Conservation (phyloP, 1,140 invertebrate species). For the Drosophila lini region DNA sequence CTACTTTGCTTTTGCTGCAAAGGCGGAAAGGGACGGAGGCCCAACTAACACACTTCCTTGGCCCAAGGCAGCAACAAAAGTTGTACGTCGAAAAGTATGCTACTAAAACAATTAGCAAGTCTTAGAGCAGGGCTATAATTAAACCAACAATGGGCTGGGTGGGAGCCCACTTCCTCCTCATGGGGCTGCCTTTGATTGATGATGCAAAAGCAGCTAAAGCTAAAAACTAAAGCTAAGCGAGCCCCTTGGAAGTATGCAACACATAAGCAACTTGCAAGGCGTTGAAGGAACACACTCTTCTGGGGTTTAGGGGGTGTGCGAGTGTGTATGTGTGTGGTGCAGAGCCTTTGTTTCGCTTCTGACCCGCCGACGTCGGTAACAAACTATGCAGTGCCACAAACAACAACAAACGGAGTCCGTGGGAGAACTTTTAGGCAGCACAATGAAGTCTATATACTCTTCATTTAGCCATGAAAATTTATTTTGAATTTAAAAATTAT, state of each 20-base stretch:
- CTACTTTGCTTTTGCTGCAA: conserved; percentile 28
- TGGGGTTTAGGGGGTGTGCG: not conserved
- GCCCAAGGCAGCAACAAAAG: conserved; percentile 17
- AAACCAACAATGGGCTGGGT: conserved; percentile 66
- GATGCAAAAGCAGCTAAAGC: conserved; percentile 65
- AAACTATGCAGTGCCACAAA: conserved; percentile 62
- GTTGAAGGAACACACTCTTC: conserved; percentile 48
- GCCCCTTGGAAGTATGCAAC: conserved; percentile 66
- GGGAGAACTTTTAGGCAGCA: not conserved
- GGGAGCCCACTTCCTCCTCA: conserved; percentile 5
- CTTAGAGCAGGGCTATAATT: conserved; percentile 64
- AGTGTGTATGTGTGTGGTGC: conserved; percentile 16
- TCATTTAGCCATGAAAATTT: not conserved
- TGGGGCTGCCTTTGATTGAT: conserved; percentile 68
- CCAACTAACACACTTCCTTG: conserved; percentile 67
- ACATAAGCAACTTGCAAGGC: conserved; percentile 50
- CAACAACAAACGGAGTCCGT: conserved; percentile 22
- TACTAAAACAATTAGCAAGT: conserved; percentile 80
- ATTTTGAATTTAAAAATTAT: not conserved
- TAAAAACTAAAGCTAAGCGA: conserved; percentile 21
- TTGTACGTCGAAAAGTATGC: conserved; percentile 65
- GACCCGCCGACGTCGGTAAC: conserved; percentile 42
- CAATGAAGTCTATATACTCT: conserved; percentile 12
- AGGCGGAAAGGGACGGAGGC: not conserved
- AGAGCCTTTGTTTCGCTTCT: conserved; percentile 50